Percentiles rank a stretch among this genome's conserved stretches.
phyloP scores from a whole-genome alignment of 2,888 invertebrate species.

The Heteromurus nitidus region DNA sequence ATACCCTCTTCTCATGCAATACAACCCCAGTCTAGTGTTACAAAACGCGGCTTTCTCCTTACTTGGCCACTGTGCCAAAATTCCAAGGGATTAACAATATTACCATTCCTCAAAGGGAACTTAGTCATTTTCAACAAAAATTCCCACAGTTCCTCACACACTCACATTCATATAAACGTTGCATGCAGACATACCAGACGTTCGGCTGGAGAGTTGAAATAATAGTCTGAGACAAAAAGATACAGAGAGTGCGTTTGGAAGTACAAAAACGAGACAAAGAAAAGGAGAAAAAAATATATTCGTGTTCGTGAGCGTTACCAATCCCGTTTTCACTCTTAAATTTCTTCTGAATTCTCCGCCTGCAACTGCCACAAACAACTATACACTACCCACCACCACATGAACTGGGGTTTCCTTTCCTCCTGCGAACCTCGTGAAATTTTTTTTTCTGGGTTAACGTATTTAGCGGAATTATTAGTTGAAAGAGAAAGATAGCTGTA shows the following conservation, averaged over 20 bases:
- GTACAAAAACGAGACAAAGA: too few relatives aligned
- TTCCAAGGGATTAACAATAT: slow-evolving; percentile 16
- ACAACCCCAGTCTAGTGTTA: not conserved
- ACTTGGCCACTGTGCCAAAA: slow-evolving; percentile 45
- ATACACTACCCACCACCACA: too few relatives aligned
- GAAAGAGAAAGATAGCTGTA: not conserved
- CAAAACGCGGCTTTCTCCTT: slow-evolving; percentile 11
- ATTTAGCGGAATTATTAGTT: slow-evolving; percentile 2
- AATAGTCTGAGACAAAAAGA: not conserved
- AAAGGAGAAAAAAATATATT: too few relatives aligned
- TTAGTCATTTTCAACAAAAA: slow-evolving; percentile 20
- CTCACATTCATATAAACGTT: not conserved
- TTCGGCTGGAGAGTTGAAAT: not conserved
- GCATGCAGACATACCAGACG: not conserved
- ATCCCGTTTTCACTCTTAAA: slow-evolving; percentile 9
- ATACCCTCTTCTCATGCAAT: not conserved
- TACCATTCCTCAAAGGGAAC: slow-evolving; percentile 23
- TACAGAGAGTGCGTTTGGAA: not conserved
- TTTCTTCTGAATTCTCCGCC: not conserved
- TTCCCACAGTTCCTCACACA: slow-evolving; percentile 11
- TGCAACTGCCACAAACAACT: too few relatives aligned
- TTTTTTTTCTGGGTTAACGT: too few relatives aligned
- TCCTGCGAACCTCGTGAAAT: too few relatives aligned
- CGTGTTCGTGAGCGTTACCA: too few relatives aligned
- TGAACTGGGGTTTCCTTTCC: too few relatives aligned